Percentiles rank a stretch among this genome's conserved stretches.
phyloP scores from a whole-genome alignment of 2,797 vertebrate species.

The Myripristis murdjan region DNA sequence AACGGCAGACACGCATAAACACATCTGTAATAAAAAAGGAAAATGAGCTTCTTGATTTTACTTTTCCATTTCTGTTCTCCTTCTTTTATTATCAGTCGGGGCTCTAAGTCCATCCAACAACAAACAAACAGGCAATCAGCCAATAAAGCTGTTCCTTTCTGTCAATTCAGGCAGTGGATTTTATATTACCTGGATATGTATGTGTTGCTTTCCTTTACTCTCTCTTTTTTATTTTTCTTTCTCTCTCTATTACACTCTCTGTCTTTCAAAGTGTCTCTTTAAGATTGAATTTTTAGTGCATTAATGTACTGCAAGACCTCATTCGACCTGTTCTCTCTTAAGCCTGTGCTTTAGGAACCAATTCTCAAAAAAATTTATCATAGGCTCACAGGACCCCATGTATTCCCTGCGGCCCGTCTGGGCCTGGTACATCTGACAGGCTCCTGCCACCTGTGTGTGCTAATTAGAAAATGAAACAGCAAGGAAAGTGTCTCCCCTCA shows the following conservation, averaged over 20 bases:
- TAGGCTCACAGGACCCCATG: too few relatives aligned
- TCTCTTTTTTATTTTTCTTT: too few relatives aligned
- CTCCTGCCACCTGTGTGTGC: constrained; percentile 10
- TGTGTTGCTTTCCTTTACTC: too few relatives aligned
- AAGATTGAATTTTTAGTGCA: background rate
- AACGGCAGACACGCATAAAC: background rate
- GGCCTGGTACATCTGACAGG: constrained; percentile 25
- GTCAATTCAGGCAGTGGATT: too few relatives aligned
- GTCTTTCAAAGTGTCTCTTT: background rate
- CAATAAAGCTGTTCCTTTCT: constrained; percentile 3
- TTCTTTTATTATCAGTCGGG: constrained; percentile 4
- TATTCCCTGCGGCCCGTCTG: constrained; percentile 6
- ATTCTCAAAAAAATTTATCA: too few relatives aligned
- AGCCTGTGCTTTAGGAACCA: too few relatives aligned
- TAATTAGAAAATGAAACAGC: constrained; percentile 32
- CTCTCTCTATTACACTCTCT: background rate
- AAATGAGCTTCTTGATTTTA: background rate
- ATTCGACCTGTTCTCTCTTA: background rate
- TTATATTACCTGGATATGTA: too few relatives aligned
- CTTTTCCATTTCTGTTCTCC: constrained; percentile 1
- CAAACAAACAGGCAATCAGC: background rate
- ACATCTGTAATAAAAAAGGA: background rate
- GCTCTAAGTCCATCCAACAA: background rate
- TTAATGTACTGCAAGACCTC: background rate
- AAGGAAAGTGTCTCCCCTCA: constrained; percentile 7